phyloP scores from a whole-genome alignment of 1,140 invertebrate species.

The Drosophila nigrodunni region DNA sequence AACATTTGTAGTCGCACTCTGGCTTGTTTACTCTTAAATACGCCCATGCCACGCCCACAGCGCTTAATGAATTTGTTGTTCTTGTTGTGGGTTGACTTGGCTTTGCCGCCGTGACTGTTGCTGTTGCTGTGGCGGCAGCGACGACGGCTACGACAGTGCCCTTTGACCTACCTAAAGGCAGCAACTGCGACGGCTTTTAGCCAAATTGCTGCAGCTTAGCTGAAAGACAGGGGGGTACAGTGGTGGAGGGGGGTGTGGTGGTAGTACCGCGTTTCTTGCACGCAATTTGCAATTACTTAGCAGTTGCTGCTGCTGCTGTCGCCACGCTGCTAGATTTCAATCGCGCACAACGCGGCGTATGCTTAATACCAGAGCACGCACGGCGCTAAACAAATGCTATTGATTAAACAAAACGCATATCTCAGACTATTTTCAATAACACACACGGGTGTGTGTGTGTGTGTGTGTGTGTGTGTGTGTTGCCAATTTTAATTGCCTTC shows the following conservation, averaged over 20 bases:
- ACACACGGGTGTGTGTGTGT: conserved; percentile 1
- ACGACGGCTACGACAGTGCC: conserved; percentile 35
- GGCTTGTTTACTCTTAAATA: conserved; percentile 48
- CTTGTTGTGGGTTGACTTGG: conserved; percentile 32
- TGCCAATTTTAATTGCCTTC: conserved; percentile 35
- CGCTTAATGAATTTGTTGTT: conserved; percentile 47
- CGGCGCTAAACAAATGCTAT: conserved; percentile 34
- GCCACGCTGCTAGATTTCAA: conserved; percentile 29
- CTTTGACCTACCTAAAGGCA: conserved; percentile 70
- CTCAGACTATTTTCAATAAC: neutral
- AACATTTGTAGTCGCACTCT: conserved; percentile 36
- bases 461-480: conserved; percentile 6
- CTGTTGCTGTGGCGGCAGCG: conserved; percentile 59
- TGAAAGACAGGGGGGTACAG: too few species aligned
- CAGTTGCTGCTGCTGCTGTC: conserved; percentile 4
- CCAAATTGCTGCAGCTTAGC: conserved; percentile 70
- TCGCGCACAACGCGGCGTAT: conserved; percentile 40
- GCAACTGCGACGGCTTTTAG: conserved; percentile 64
- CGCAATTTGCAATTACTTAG: conserved; percentile 80
- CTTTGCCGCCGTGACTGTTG: conserved; percentile 46
- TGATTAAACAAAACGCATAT: conserved; percentile 47
- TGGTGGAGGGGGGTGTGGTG: too few species aligned
- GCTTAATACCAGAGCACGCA: conserved; percentile 19
- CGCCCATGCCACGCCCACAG: conserved; percentile 27
- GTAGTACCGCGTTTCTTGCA: conserved; percentile 27